phyloP scores from a whole-genome alignment of 2,888 invertebrate species.

The Sminthurides aquaticus region DNA sequence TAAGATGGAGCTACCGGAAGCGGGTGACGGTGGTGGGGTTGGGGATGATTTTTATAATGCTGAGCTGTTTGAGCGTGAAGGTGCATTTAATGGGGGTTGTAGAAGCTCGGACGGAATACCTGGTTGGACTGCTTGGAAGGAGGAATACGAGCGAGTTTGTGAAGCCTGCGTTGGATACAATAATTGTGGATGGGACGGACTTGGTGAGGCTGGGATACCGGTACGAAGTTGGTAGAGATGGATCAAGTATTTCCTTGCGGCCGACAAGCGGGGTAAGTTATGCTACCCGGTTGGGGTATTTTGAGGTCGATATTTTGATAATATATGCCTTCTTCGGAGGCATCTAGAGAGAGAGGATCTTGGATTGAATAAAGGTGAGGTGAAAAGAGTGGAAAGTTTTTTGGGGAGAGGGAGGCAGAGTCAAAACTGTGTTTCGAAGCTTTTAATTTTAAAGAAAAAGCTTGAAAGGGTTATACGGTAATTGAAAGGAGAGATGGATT shows the following conservation, averaged over 20 bases:
- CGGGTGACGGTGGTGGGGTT: background rate
- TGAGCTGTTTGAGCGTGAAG: background rate
- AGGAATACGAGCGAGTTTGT: conserved; percentile 10
- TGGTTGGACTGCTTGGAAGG: background rate
- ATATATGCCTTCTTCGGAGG: background rate
- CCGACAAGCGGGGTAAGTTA: background rate
- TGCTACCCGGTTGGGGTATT: background rate
- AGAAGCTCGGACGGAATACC: background rate
- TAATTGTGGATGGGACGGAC: conserved; percentile 1
- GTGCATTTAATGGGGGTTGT: background rate
- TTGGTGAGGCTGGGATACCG: background rate
- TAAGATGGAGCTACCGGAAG: background rate
- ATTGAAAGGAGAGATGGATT: too few species aligned
- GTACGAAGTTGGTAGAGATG: background rate
- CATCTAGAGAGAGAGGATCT: too few species aligned
- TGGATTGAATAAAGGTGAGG: too few species aligned
- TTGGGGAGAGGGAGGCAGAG: too few species aligned
- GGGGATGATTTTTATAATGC: background rate
- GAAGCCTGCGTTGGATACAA: background rate
- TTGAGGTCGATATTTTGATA: background rate
- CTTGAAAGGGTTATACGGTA: too few species aligned
- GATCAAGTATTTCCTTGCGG: background rate
- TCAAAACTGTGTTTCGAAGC: background rate
- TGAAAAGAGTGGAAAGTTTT: too few species aligned
- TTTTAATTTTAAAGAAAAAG: too few species aligned